These are phyloP conservation scores for Nesogale talazaci DNA, from an alignment of 2,113 vertebrate species.

Conservation along the genomic window DNA sequence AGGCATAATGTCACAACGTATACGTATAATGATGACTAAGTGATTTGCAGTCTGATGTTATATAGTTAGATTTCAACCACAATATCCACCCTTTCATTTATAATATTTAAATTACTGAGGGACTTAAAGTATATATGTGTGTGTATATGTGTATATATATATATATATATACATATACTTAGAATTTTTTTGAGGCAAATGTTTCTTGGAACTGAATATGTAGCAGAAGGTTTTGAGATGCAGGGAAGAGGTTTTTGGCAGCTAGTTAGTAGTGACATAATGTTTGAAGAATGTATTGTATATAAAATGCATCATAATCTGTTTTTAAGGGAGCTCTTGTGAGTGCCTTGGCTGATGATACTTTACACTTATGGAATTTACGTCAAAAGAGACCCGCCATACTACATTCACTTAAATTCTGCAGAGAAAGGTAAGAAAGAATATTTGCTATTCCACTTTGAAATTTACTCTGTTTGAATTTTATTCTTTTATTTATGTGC, in stretches of 20 bases:
- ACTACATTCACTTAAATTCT: conserved; percentile 99
- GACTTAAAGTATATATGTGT: background rate
- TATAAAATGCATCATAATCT: conserved; percentile 14
- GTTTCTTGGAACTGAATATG: conserved; percentile 35
- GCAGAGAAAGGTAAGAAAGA: conserved; percentile 95
- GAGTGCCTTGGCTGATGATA: conserved; percentile 99
- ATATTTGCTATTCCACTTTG: conserved; percentile 22
- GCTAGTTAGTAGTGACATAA: background rate
- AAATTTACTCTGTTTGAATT: conserved; percentile 30
- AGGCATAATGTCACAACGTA: background rate
- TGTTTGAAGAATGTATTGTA: too few relatives aligned
- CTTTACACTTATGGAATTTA: conserved; percentile 98
- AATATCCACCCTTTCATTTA: background rate
- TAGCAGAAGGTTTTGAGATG: conserved; percentile 40
- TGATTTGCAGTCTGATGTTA: background rate
- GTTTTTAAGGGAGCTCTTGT: conserved; percentile 95
- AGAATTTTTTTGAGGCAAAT: conserved; percentile 13
- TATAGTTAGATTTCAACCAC: background rate
- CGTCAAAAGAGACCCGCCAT: conserved; percentile 99
- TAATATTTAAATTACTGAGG: conserved; percentile 41
- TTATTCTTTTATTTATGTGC: background rate
- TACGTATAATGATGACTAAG: background rate
- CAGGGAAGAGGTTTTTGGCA: background rate
- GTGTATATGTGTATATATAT: too few relatives aligned
- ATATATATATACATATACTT: background rate